Evolutionary conservation across 2,113 vertebrate genomes (phyloP), one percentile per base, ranked within the genome.

Genomic region (Hyperoodon ampullatus): DNA sequence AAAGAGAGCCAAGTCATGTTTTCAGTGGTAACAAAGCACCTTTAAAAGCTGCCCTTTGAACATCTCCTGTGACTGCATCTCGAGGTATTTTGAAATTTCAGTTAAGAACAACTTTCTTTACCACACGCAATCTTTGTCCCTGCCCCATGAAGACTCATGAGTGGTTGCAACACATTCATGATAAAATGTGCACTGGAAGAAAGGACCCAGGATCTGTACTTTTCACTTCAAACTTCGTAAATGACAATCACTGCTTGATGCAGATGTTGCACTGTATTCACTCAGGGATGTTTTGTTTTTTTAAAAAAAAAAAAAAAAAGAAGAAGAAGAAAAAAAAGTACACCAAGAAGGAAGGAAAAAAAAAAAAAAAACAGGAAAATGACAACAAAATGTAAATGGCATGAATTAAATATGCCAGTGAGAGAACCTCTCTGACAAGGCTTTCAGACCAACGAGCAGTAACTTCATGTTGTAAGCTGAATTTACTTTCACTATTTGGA

Each of bases 211-310:
- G 50, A 65, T 90, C 95, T 97, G 96, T 97, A 60, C 65, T 96
- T 95, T 95, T 90, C 89, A 97, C 95, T 97, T 98, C 98, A 96
- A 0, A 1, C 87, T 98, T 98, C 50, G 97, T 98, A 98, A 98
- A 98, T 98, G 99, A 99, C 99, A 99, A 99, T 99, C 99, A 99
- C 98, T 99, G 99, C 98, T 99, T 96, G 94, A 99, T 44, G 98
- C 98, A 98, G 98, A 98, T 96, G 77, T 98, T 99, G 98, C 99
- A 98, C 99, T 99, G 98, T 99, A 98, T 98, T 98, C 97, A 97
- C 99, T 99, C 99, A 99, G 99, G 99, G 99, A 99, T 98, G 98
- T 99, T 98, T 98, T 97, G 94, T 47, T 60, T 77, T 77, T 68
- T 47, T 50, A 1, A 3, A 2, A 94, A 3, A 2, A 93, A 98